These are phyloP conservation scores for Platysternon megacephalum DNA, from an alignment of 2,113 vertebrate species.

Conservation along the genomic window DNA sequence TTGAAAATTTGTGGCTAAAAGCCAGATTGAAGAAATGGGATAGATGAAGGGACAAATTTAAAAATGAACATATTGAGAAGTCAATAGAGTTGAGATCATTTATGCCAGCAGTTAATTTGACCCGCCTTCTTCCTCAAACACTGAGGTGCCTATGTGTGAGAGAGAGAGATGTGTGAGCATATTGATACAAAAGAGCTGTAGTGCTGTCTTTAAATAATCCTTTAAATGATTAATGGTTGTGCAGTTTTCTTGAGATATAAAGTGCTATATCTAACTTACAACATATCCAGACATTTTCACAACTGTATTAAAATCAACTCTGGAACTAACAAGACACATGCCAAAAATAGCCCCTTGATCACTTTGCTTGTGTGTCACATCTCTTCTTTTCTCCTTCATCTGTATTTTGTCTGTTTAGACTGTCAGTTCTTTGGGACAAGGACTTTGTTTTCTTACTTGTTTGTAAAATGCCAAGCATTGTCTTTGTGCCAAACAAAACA, in stretches of 20 bases:
- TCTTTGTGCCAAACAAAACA: background rate
- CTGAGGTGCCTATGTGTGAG: background rate
- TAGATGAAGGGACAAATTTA: background rate
- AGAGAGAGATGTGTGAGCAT: background rate
- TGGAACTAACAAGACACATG: background rate
- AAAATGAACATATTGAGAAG: background rate
- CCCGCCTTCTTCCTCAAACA: background rate
- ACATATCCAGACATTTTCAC: background rate
- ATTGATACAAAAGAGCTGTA: background rate
- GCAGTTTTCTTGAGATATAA: background rate
- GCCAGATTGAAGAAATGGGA: background rate
- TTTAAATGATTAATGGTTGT: background rate
- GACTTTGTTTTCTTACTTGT: background rate
- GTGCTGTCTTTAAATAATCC: background rate
- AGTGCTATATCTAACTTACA: rapidly evolving
- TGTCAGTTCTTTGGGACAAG: background rate
- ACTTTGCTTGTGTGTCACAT: background rate
- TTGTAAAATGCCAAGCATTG: background rate
- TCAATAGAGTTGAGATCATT: background rate
- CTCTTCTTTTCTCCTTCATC: background rate
- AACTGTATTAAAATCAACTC: background rate
- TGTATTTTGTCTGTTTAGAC: background rate
- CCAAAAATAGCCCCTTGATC: background rate
- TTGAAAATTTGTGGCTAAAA: background rate
- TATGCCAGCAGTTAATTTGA: background rate